These are phyloP conservation scores for Silurus glanis DNA, from an alignment of 2,113 vertebrate species.

Conservation along the genomic window DNA sequence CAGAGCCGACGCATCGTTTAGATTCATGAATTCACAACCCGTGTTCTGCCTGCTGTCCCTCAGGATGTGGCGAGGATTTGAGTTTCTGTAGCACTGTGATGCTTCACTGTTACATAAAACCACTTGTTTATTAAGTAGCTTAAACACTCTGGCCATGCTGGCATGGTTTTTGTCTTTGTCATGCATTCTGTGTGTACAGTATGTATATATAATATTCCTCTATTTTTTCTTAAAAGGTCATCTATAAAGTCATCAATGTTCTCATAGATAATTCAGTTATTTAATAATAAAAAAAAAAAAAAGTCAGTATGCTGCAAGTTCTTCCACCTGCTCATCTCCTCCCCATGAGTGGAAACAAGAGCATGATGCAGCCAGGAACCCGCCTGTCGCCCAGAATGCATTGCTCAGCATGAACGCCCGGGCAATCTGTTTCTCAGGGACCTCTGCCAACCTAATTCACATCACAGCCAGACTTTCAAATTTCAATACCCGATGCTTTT, in stretches of 20 bases:
- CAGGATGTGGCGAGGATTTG: neutral
- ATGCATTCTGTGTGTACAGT: neutral
- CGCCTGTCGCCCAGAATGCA: slow-evolving; percentile 41
- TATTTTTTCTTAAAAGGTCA: neutral
- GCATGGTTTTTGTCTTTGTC: neutral
- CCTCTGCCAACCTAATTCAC: slow-evolving; percentile 41
- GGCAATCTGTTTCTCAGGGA: slow-evolving; percentile 45
- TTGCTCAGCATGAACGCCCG: slow-evolving; percentile 36
- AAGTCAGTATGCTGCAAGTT: slow-evolving; percentile 2
- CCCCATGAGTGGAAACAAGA: slow-evolving; percentile 27
- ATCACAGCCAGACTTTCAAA: slow-evolving; percentile 37
- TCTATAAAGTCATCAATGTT: neutral
- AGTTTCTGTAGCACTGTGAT: slow-evolving; percentile 4
- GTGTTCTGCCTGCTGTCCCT: neutral
- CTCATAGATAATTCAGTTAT: neutral
- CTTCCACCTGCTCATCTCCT: slow-evolving; percentile 31
- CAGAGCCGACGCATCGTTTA: neutral
- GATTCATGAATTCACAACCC: slow-evolving; percentile 7
- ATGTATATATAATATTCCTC: neutral
- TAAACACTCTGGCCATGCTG: neutral
- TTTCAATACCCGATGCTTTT: slow-evolving; percentile 5
- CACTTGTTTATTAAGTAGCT: neutral
- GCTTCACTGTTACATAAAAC: neutral
- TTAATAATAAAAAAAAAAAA: neutral
- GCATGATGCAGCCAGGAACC: slow-evolving; percentile 34